Conservation (phyloP, 2,797 vertebrate species). For the Tadarida brasiliensis region DNA sequence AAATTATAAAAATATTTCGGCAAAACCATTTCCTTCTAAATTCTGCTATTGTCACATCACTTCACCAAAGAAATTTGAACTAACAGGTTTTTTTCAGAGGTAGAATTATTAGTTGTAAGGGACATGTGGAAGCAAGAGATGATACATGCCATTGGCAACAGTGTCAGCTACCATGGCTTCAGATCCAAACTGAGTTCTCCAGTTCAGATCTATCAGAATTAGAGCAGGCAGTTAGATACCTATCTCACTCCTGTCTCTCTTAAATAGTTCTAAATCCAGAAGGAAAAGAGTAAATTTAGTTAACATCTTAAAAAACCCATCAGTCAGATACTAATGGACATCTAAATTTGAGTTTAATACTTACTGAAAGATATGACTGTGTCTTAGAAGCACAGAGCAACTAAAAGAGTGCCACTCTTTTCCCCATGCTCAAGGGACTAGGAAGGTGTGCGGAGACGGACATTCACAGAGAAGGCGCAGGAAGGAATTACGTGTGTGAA, state of each 20-base stretch:
- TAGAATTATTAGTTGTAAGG: not conserved
- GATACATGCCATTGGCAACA: not conserved
- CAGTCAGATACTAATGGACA: not conserved
- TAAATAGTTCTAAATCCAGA: slow-evolving; percentile 14
- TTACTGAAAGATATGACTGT: not conserved
- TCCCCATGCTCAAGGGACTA: not conserved
- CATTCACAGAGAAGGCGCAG: not conserved
- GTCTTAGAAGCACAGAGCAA: not conserved
- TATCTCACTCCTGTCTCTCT: not conserved
- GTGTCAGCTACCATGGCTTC: not conserved
- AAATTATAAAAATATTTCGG: not conserved
- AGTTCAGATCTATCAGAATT: not conserved
- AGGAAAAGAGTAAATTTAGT: not conserved
- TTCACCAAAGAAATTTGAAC: slow-evolving; percentile 14
- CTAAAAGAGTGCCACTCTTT: not conserved
- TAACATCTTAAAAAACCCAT: not conserved
- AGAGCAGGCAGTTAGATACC: not conserved
- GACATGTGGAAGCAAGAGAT: not conserved
- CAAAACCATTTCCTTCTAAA: slow-evolving; percentile 51
- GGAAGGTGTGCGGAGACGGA: not conserved
- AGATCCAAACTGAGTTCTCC: not conserved
- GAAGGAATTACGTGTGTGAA: not conserved
- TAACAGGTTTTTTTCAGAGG: not conserved
- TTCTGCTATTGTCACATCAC: not conserved
- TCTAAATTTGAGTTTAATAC: slow-evolving; percentile 18